A percentile compares a stretch with the other conserved stretches of the same genome.
Evolutionary conservation across 2,113 vertebrate genomes (phyloP).

Genomic region (Apodemus speciosus): DNA sequence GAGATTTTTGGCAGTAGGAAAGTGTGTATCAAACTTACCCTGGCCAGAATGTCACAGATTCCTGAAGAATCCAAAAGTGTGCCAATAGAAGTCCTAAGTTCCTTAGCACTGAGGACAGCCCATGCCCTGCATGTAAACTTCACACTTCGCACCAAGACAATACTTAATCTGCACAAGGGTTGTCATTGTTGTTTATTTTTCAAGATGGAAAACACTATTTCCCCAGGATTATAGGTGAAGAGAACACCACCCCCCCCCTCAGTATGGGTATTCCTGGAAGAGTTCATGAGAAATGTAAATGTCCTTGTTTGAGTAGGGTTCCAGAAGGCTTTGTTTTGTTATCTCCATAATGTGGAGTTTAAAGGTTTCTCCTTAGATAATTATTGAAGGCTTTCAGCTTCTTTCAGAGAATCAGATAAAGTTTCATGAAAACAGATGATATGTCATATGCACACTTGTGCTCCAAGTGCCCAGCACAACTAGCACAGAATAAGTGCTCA

Average conservation of each 20-base stretch:
- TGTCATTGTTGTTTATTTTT: background rate
- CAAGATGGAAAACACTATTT: background rate
- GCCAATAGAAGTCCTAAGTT: background rate
- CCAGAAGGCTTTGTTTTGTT: conserved; percentile 26
- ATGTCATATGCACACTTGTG: background rate
- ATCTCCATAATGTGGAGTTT: conserved; percentile 25
- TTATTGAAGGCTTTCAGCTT: conserved; percentile 34
- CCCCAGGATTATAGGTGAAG: background rate
- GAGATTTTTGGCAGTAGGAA: background rate
- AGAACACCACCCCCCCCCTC: accelerated
- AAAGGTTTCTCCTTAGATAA: background rate
- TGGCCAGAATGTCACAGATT: background rate
- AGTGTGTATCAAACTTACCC: background rate
- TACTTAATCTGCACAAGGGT: background rate
- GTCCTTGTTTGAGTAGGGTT: background rate
- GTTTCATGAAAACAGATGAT: background rate
- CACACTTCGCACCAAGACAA: background rate
- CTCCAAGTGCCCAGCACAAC: background rate
- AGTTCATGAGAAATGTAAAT: background rate
- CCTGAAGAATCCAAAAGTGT: background rate
- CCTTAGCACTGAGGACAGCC: background rate
- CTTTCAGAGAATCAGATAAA: conserved; percentile 35
- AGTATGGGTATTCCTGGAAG: background rate
- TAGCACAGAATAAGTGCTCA: background rate
- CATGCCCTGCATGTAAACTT: background rate